Conservation (phyloP, 2,113 vertebrate genomes). For the Sylvia atricapilla region DNA sequence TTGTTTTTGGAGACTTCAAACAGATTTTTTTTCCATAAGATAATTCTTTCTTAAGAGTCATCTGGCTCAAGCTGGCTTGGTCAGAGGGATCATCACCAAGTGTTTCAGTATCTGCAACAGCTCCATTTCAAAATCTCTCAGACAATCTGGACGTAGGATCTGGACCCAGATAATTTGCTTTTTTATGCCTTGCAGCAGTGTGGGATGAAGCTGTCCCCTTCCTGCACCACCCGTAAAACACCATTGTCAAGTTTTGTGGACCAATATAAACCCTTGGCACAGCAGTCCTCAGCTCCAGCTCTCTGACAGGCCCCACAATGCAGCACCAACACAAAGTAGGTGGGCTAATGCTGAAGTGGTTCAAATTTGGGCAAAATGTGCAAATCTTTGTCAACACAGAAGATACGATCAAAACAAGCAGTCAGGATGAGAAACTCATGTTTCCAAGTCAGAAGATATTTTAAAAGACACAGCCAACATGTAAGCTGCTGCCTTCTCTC, state of each 20-base stretch:
- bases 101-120: background rate
- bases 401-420: background rate
- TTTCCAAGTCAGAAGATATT: conserved; percentile 32
- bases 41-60: no score
- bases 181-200: background rate
- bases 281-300: background rate
- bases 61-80: background rate
- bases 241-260: background rate
- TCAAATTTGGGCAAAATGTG: background rate
- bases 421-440: background rate
- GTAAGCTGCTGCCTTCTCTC: conserved; percentile 15
- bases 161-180: background rate
- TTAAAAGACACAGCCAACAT: background rate
- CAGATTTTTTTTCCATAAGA: no score
- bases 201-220: background rate
- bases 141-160: background rate
- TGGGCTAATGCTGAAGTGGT: background rate
- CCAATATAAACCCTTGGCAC: background rate
- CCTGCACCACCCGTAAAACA: background rate
- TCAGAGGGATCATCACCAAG: background rate
- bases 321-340: background rate
- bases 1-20: no score
- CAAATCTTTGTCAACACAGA: background rate
- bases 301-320: background rate
- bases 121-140: background rate